A percentile compares a stretch with the other conserved stretches of the same genome.
Conservation (phyloP, 2,888 invertebrate species). For the Phymatocera aterrima region DNA sequence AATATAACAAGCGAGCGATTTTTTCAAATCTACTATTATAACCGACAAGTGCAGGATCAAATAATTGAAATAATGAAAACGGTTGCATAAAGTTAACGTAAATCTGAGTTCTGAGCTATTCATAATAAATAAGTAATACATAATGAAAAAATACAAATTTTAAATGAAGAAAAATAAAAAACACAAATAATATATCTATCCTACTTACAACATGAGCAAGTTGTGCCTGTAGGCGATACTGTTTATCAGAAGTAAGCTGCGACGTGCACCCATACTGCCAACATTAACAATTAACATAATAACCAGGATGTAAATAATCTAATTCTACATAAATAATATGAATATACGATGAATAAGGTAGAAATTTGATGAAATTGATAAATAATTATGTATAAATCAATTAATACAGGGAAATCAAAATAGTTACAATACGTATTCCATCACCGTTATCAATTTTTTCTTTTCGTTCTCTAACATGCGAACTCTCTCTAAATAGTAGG, state of each 20-base stretch:
- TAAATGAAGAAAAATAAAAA: constrained; percentile 47
- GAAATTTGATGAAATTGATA: background rate
- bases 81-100: too few relatives aligned
- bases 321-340: constrained; percentile 66
- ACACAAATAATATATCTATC: constrained; percentile 66
- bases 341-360: constrained; percentile 53
- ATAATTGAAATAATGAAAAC: too few relatives aligned
- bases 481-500: too few relatives aligned
- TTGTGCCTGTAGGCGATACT: constrained; percentile 83
- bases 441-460: too few relatives aligned
- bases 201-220: constrained; percentile 84
- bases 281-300: constrained; percentile 74
- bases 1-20: too few relatives aligned
- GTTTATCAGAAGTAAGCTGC: constrained; percentile 85
- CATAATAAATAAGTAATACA: too few relatives aligned
- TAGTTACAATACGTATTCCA: too few relatives aligned
- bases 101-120: too few relatives aligned
- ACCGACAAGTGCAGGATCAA: too few relatives aligned
- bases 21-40: too few relatives aligned
- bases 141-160: background rate
- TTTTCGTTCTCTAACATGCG: too few relatives aligned
- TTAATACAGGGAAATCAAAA: background rate
- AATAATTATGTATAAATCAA: background rate
- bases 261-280: constrained; percentile 79
- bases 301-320: constrained; percentile 70